Evolutionary conservation across 2,888 invertebrate genomes (phyloP), one percentile per base, ranked within the genome.

Genomic region (Metalampra italica): DNA sequence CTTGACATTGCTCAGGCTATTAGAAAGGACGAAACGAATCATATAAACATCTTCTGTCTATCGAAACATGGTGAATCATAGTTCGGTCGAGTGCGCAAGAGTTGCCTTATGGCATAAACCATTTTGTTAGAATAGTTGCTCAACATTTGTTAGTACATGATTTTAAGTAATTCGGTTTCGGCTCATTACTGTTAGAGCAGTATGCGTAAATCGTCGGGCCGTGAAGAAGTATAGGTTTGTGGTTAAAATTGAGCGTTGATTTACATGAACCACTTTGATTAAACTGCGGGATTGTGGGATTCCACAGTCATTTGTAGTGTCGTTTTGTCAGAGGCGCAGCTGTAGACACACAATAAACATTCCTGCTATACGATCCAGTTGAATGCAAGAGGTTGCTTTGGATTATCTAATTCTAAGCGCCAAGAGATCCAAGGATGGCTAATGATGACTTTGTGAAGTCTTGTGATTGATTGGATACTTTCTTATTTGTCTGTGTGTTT

Each of bases 191-290:
- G 14, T 29, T 51, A 45, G 52, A 68, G 60, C 59, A 9, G 61
- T 58, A 64, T 63, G 64, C 62, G 60, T 70, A 73, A 66, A 64
- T 62, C 75, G 71, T 47, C 75, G 66, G 58, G 55, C 73, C 68
- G 68, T 72, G 67, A 73, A 75, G 62, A 72, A 52, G 45, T 53
- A 67, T 56, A 60, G 63, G 56, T 61, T 53, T 64, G 63, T 68
- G 60, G 65, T 72, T 69, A 64, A 64, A 71, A 77, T 77, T 67
- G 60, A 75, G 75, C 75, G 72, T 73, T 72, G 71, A 73, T 71
- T 67, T 56, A 65, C 53, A 47, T 56, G 57, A 50, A 52, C 29
- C 8, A 15, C 29, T 38, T 39, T 7, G 4, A 14, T n/a, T n/a
- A n/a, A n/a, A n/a, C n/a, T n/a, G n/a, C n/a, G n/a, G n/a, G n/a